Base-by-base conservation (phyloP, 2,888 invertebrate genomes). In the Thereva unica region DNA sequence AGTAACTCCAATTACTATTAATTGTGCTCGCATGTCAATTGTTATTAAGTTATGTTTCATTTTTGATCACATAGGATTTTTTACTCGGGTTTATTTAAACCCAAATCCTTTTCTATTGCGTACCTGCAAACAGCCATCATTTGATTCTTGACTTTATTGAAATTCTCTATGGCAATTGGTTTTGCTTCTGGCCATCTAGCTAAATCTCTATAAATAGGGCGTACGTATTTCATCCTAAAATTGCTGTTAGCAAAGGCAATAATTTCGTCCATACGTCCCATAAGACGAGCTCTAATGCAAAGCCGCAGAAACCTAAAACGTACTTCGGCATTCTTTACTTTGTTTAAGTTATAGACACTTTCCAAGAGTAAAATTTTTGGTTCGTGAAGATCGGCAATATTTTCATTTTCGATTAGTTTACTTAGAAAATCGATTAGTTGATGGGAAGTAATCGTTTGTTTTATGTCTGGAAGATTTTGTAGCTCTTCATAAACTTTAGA, bases 141-240 rank as follows among this genome's bases (percentile, higher is more conserved):
- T 75, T 86, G 83, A 54, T 85, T 80, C 74, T 87, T 86, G 71
- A 91, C 86, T 50, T 83, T 80, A 50, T 86, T 77, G 81, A 90
- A 95, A 74, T 89, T 91, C 38, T 87, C 84, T 54, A 94, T 84
- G 0, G 94, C 89, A 69, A 76, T 78, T 1, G 84, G 81, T 69
- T 90, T 84, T 0, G 87, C 85, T 34, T 85, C 86, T 69, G 90
- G 87, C 95, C 95, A 95, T 0, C 82, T 84, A 73, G 89, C 91
- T 67, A 95, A 82, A 76, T 93, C 93, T 69, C 92, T 87, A 80
- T 94, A 96, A 55, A 97, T 83, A 3, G 96, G 95, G 41, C 93
- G 85, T 2, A 92, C 89, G 81, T 88, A 97, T 79, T 97, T 97
- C 92, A 96, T 92, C 64, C 97, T 86, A 42, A 96, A 96, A 76